These are phyloP conservation scores for Poecilia velifera DNA, from an alignment of 2,797 vertebrate genomes.

Conservation along the genomic window DNA sequence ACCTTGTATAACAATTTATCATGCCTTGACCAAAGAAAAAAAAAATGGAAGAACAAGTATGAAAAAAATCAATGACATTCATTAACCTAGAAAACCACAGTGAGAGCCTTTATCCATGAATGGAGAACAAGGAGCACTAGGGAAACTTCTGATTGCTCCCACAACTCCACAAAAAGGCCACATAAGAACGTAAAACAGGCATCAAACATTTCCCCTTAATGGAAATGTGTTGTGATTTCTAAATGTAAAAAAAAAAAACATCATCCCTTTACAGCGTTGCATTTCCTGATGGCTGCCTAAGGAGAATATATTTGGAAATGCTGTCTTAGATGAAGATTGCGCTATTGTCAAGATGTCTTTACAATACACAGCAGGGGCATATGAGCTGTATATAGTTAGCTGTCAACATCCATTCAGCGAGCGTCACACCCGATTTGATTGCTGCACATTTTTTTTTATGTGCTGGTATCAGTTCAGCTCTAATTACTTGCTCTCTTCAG, in stretches of 20 bases:
- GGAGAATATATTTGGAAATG: neutral
- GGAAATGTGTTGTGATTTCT: neutral
- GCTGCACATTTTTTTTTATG: conserved; percentile 44
- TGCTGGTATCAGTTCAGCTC: conserved; percentile 40
- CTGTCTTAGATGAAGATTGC: neutral
- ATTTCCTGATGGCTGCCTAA: neutral
- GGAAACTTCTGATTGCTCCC: neutral
- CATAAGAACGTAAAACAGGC: neutral
- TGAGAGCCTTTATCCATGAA: neutral
- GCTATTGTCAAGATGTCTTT: neutral
- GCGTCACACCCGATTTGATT: conserved; percentile 40
- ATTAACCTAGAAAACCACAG: neutral
- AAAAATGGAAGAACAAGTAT: neutral
- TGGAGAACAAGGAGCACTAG: neutral
- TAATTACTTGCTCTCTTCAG: conserved; percentile 45
- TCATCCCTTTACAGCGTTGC: neutral
- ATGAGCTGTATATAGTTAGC: conserved; percentile 22
- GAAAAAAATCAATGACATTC: neutral
- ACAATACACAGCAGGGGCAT: neutral
- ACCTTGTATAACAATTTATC: neutral
- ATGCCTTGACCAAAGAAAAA: neutral
- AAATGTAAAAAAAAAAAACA: neutral
- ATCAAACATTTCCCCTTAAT: no score
- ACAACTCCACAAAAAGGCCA: neutral
- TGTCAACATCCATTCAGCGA: conserved; percentile 36